These are phyloP conservation scores for Lathronympha strigana DNA, from an alignment of 2,888 invertebrate species.

Conservation along the genomic window DNA sequence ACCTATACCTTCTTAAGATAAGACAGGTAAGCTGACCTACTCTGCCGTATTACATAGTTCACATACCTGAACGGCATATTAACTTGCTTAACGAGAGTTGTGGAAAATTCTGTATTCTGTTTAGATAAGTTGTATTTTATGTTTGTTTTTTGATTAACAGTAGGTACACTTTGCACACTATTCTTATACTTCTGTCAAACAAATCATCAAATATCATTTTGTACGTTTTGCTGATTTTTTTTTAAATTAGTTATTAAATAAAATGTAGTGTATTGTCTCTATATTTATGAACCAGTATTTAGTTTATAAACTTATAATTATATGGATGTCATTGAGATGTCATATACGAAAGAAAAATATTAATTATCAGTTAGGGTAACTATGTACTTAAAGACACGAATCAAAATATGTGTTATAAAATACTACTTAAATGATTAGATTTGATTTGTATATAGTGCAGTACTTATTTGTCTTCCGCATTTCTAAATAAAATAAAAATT, in stretches of 20 bases:
- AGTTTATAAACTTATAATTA: no score
- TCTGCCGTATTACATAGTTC: slow-evolving; percentile 37
- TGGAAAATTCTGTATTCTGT: slow-evolving; percentile 17
- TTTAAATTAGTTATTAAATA: no score
- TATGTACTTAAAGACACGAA: no score
- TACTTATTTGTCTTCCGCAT: neutral
- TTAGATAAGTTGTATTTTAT: slow-evolving; percentile 37
- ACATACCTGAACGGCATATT: slow-evolving; percentile 36
- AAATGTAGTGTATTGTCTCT: no score
- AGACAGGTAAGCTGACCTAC: slow-evolving; percentile 49
- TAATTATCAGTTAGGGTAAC: no score
- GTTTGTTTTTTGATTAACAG: slow-evolving; percentile 8
- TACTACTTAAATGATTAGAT: no score
- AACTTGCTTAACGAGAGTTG: slow-evolving; percentile 24
- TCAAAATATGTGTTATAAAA: no score
- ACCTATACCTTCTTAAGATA: slow-evolving; percentile 58
- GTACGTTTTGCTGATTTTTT: no score
- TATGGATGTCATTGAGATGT: no score
- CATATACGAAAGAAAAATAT: no score
- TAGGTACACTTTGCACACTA: neutral
- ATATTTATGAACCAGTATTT: no score
- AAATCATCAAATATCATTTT: neutral
- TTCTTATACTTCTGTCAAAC: slow-evolving; percentile 4
- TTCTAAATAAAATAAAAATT: neutral
- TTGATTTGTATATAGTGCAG: no score